Base-by-base conservation (phyloP, 2,113 vertebrate genomes). In the Gallinago undulata region DNA sequence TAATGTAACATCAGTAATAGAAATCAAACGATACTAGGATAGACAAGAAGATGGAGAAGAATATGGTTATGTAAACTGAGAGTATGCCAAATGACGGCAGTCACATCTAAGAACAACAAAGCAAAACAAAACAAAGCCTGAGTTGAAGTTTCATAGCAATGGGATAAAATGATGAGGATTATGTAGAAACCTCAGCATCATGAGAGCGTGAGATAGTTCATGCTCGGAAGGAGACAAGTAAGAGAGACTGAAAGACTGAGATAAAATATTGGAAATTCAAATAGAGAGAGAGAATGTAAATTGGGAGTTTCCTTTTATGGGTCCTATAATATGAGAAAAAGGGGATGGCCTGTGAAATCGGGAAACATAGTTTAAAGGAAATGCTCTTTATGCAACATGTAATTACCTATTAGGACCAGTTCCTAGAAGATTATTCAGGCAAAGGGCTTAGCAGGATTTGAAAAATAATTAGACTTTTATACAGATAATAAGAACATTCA, bases 21-120 rank as follows among this genome's bases (percentile, higher is more conserved):
- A 77, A 89, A 68, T 39, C 11, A 72, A 92, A 82, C 30, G 60
- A 3, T 53, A 27, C 14, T 89, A 69, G 56, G 35, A 64, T 17
- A 72, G 73, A 87, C 48, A 87, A 85, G 87, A 67, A 81, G n/a
- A 92, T 45, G 22, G 30, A 92, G 33, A 66, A 85, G 27, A 88
- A 83, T 51, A 84, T 19, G 7, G 13, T 37, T 95, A 33, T 39
- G 19, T 56, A 89, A 93, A 64, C 45, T 51, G 24, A n/a, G 33
- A 79, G 21, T n/a, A 7, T 48, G 41, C n/a, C 60, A 90, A 56
- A 67, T 72, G 55, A 60, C 56, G 21, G 51, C 23, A 69, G 83
- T 56, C 50, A 86, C 47, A 51, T 92, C 60, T 92, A 84, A 82
- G 69, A 89, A 93, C 24, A 87, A 78, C 53, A 89, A 84, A 89